Evolutionary conservation across 2,113 vertebrate genomes (phyloP).

Genomic region (Otus sunia): DNA sequence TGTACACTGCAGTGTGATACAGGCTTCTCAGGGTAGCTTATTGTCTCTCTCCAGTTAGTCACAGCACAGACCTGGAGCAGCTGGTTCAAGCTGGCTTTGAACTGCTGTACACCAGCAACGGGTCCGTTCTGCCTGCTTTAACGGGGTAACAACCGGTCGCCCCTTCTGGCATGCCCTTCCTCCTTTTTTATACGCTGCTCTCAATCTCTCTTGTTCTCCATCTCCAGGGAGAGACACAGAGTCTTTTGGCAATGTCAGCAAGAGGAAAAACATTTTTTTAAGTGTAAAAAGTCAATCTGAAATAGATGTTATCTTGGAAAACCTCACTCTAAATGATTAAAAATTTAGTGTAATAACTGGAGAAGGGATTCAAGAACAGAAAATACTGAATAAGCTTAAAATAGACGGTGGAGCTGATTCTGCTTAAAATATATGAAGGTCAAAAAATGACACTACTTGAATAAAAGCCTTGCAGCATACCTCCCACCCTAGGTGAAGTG

Average conservation of each 20-base stretch:
- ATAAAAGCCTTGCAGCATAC: background rate
- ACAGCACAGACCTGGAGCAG: constrained; percentile 15
- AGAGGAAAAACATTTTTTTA: background rate
- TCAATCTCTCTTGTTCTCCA: background rate
- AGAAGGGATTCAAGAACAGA: background rate
- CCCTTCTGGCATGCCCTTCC: background rate
- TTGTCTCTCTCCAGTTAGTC: background rate
- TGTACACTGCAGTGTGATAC: background rate
- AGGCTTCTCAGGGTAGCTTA: background rate
- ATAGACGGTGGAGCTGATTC: background rate
- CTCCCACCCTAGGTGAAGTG: background rate
- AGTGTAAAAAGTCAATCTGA: background rate
- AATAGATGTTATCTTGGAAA: background rate
- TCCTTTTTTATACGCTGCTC: background rate
- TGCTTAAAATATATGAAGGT: background rate
- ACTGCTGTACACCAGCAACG: background rate
- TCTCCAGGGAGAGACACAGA: background rate
- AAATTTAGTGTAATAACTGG: background rate
- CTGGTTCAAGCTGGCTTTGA: constrained; percentile 30
- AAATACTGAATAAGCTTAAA: background rate
- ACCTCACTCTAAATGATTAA: background rate
- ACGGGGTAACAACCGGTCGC: background rate
- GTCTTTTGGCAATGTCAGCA: background rate
- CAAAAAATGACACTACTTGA: background rate
- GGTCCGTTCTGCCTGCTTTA: background rate